Conservation (phyloP, 2,888 invertebrate species). For the Harpagoxenus sublaevis region DNA sequence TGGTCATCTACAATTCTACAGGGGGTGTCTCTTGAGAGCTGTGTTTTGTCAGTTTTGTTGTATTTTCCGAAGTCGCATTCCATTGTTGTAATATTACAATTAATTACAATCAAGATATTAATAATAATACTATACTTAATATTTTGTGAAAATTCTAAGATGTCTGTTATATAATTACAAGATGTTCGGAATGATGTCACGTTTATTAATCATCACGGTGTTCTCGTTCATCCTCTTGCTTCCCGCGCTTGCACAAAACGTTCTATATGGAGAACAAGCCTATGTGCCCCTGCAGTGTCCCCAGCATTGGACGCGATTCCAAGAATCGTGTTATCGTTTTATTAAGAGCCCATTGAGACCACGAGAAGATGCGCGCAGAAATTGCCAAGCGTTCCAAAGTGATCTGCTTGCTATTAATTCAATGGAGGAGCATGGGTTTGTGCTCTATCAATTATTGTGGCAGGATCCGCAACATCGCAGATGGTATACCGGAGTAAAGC, state of each 20-base stretch:
- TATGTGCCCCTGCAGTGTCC: conserved; percentile 89
- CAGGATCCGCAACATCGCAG: conserved; percentile 94
- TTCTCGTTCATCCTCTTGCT: conserved; percentile 11
- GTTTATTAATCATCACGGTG: conserved; percentile 16
- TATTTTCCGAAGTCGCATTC: neutral
- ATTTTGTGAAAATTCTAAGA: neutral
- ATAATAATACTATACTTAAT: neutral
- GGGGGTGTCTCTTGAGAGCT: conserved; percentile 14
- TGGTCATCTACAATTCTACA: neutral
- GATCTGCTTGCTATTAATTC: conserved; percentile 93
- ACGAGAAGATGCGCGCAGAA: conserved; percentile 93
- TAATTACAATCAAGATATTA: neutral
- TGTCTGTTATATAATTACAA: conserved; percentile 50
- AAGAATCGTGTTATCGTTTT: conserved; percentile 95
- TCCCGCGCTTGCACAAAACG: conserved; percentile 73
- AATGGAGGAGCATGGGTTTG: conserved; percentile 95
- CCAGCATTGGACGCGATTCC: conserved; percentile 94
- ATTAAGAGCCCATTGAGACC: conserved; percentile 94
- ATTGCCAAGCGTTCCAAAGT: conserved; percentile 93
- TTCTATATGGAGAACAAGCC: conserved; percentile 76
- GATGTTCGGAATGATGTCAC: conserved; percentile 48
- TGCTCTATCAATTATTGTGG: conserved; percentile 93
- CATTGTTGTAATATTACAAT: neutral
- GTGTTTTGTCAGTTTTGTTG: neutral
- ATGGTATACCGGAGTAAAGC: conserved; percentile 95